Conservation (phyloP, 2,888 invertebrate species). For the Torymus texanus region DNA sequence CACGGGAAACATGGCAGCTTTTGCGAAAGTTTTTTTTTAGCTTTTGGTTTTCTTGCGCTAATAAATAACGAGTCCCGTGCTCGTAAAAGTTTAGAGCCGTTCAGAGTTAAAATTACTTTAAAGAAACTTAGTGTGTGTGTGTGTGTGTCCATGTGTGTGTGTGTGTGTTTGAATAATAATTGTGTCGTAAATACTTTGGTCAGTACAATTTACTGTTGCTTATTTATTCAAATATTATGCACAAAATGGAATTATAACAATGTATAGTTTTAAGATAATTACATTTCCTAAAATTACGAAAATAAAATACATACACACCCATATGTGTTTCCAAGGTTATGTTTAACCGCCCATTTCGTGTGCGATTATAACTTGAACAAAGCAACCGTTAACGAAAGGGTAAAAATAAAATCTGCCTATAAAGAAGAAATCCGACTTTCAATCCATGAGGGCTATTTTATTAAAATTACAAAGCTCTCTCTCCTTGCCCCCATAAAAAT, state of each 20-base stretch:
- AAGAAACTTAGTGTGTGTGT: slow-evolving; percentile 38
- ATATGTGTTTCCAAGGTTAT: too few species aligned
- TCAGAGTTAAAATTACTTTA: slow-evolving; percentile 52
- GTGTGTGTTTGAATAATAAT: slow-evolving; percentile 43
- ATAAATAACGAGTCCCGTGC: slow-evolving; percentile 44
- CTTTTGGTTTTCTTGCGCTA: slow-evolving; percentile 40
- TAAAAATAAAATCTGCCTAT: too few species aligned
- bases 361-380: too few species aligned
- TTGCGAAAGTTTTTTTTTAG: slow-evolving; percentile 23
- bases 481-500: neutral
- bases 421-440: too few species aligned
- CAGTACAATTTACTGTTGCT: slow-evolving; percentile 28
- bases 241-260: slow-evolving; percentile 6
- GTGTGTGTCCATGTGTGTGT: slow-evolving; percentile 1
- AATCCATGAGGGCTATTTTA: neutral
- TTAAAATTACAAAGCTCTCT: slow-evolving; percentile 14
- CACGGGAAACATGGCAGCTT: slow-evolving; percentile 24
- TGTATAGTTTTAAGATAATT: slow-evolving; percentile 17
- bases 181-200: slow-evolving; percentile 49
- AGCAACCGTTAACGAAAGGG: too few species aligned
- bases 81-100: slow-evolving; percentile 50
- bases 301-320: too few species aligned
- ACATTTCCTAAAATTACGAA: too few species aligned
- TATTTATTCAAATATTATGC: slow-evolving; percentile 30
- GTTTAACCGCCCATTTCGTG: too few species aligned